Percentiles rank a stretch among this genome's conserved stretches.
phyloP scores from a whole-genome alignment of 2,888 invertebrate species.

The Eristalis intricaria region DNA sequence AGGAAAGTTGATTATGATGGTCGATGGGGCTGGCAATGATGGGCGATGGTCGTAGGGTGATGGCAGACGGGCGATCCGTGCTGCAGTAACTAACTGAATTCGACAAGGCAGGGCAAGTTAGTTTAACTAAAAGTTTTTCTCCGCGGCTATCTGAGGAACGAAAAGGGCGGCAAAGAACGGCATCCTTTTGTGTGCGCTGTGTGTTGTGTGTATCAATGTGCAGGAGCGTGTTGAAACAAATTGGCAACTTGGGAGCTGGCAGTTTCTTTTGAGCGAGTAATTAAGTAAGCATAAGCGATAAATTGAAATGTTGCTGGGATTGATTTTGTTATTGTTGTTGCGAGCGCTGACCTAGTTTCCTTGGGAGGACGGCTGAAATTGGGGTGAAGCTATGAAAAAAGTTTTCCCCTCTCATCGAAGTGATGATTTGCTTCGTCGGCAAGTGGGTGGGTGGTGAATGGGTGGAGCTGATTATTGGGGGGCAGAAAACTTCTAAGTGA shows the following conservation, averaged over 20 bases:
- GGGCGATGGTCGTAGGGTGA: not conserved
- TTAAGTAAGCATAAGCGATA: slow-evolving; percentile 60
- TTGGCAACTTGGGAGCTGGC: slow-evolving; percentile 38
- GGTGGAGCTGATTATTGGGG: not conserved
- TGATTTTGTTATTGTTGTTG: slow-evolving; percentile 10
- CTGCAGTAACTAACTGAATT: slow-evolving; percentile 29
- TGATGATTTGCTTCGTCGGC: not conserved
- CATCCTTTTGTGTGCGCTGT: not conserved
- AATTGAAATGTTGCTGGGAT: slow-evolving; percentile 58
- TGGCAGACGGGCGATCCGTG: slow-evolving; percentile 13
- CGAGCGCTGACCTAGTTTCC: not conserved
- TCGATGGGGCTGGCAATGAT: not conserved
- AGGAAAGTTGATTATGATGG: slow-evolving; percentile 57
- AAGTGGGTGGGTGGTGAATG: not conserved
- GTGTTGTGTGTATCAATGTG: slow-evolving; percentile 3
- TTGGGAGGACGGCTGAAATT: not conserved
- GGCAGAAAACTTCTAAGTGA: not conserved
- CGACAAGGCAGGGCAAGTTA: slow-evolving; percentile 31
- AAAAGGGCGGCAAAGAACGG: not conserved
- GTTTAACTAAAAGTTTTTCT: slow-evolving; percentile 51
- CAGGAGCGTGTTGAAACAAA: slow-evolving; percentile 35
- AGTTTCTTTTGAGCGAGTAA: slow-evolving; percentile 46
- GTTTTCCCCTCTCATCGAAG: not conserved
- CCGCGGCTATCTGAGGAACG: not conserved
- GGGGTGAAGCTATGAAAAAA: not conserved